Evolutionary conservation across 2,888 invertebrate species (phyloP).

Genomic region (Ectemnius continuus): DNA sequence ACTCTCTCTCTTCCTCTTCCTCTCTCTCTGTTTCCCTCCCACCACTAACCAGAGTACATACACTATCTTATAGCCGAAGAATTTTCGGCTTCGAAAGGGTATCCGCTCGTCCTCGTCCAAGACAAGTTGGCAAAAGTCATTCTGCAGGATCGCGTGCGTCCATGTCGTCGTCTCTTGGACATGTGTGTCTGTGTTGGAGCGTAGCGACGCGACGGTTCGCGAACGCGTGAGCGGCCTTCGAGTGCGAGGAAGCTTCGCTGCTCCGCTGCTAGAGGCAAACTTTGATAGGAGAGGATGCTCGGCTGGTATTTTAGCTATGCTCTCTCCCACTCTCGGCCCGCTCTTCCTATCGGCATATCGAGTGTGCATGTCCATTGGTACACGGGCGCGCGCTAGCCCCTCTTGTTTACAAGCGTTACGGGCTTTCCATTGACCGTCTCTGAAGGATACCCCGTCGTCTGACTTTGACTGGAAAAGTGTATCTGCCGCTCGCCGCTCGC

Average conservation of each 20-base stretch:
- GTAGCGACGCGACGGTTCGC: constrained; percentile 14
- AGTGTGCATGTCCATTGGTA: neutral
- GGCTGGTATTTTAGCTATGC: constrained; percentile 17
- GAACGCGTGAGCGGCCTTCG: constrained; percentile 14
- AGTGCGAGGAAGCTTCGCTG: constrained; percentile 10
- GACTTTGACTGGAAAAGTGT: constrained; percentile 6
- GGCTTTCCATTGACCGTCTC: neutral
- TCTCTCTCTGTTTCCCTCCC: too few species aligned
- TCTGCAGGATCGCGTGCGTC: constrained; percentile 25
- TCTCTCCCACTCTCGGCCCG: neutral
- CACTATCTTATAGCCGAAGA: constrained; percentile 7
- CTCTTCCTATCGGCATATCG: constrained; percentile 3
- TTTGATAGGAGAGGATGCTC: constrained; percentile 28
- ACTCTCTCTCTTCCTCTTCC: too few species aligned
- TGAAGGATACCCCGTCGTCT: neutral
- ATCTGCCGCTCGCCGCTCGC: too few species aligned
- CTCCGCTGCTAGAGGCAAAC: constrained; percentile 13
- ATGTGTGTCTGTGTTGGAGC: neutral
- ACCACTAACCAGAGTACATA: too few species aligned
- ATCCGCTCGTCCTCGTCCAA: neutral
- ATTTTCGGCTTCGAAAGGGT: constrained; percentile 25
- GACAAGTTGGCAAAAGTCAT: constrained; percentile 52
- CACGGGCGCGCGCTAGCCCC: too few species aligned
- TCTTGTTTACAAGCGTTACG: neutral
- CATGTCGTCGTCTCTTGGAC: constrained; percentile 33